phyloP scores from a whole-genome alignment of 2,797 vertebrate genomes.

The Semaprochilodus insignis region DNA sequence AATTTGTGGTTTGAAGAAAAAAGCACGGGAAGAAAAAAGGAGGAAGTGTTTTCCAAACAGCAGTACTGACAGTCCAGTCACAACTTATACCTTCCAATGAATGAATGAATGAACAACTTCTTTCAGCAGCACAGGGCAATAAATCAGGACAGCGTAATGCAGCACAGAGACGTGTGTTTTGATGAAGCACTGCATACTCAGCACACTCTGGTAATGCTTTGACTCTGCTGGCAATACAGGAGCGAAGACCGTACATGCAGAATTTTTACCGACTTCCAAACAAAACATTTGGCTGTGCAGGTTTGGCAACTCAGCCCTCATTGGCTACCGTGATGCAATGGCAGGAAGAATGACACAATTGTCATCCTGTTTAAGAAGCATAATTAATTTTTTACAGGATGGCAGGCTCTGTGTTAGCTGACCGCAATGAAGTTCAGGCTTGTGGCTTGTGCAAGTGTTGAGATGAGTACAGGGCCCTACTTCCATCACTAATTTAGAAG shows the following conservation, averaged over 20 bases:
- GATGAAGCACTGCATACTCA: slow-evolving; percentile 1
- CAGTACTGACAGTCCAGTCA: no score
- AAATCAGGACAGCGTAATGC: neutral
- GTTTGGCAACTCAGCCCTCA: slow-evolving; percentile 19
- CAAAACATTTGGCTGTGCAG: slow-evolving; percentile 21
- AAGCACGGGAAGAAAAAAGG: no score
- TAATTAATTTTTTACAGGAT: neutral
- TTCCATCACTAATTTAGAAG: neutral
- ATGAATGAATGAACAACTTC: no score
- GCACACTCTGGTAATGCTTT: neutral
- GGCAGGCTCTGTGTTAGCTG: neutral
- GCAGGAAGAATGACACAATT: neutral
- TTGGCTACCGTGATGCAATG: slow-evolving; percentile 32
- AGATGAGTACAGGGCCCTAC: neutral
- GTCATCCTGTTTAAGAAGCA: neutral
- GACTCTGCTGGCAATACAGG: neutral
- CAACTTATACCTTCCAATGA: no score
- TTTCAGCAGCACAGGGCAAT: neutral
- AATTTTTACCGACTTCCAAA: slow-evolving; percentile 3
- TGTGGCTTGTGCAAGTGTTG: neutral
- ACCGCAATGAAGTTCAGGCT: neutral
- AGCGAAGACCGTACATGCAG: slow-evolving; percentile 17
- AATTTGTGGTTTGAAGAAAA: no score
- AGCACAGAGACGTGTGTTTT: neutral
- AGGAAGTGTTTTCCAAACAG: no score